Base-by-base conservation (phyloP, 1,140 invertebrate genomes). In the Teleogryllus occipitalis region DNA sequence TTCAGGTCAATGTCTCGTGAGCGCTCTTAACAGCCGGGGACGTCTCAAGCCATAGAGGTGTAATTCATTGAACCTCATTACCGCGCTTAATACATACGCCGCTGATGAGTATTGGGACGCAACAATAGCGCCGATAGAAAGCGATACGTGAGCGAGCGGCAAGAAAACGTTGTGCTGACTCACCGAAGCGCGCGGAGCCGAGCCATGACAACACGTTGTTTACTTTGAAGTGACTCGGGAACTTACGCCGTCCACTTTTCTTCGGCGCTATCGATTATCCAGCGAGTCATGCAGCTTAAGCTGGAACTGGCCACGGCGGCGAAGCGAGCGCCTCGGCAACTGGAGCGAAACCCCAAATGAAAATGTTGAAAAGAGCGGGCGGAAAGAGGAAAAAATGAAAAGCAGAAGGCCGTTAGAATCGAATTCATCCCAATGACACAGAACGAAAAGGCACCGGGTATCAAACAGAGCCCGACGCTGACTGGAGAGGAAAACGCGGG, bases 171-270 rank as follows among this genome's bases (percentile, higher is more conserved):
- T 65, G 0, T 7, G 54, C 18, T 18, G 54, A 65, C 10, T 65
- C 54, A 65, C 18, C 54, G 54, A 65, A 65, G 54, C 54, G 54
- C 54, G 54, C 54, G 10, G 54, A 65, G 54, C 54, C 54, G 10
- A 65, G 54, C 54, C 54, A 65, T 65, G 54, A 65, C 54, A 65
- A 65, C 54, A 65, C 54, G 54, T 65, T 65, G 54, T 65, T 65
- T 65, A 65, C 54, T 65, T 65, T 65, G 54, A 65, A 65, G 54
- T 65, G 54, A 65, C 54, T 65, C 10, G 54, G 54, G 54, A 65
- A 65, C 54, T 65, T 65, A 65, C 54, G 54, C 54, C 54, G 10
- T 65, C 54, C 18, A 65, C 54, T 65, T 65, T 65, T 65, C 54
- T 65, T 65, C 54, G 54, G 18, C 54, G 54, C 54, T 7, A 65